Percentiles rank a stretch among this genome's conserved stretches.
Evolutionary conservation across 2,888 invertebrate species (phyloP).

Genomic region (Ferdinandea cuprea): DNA sequence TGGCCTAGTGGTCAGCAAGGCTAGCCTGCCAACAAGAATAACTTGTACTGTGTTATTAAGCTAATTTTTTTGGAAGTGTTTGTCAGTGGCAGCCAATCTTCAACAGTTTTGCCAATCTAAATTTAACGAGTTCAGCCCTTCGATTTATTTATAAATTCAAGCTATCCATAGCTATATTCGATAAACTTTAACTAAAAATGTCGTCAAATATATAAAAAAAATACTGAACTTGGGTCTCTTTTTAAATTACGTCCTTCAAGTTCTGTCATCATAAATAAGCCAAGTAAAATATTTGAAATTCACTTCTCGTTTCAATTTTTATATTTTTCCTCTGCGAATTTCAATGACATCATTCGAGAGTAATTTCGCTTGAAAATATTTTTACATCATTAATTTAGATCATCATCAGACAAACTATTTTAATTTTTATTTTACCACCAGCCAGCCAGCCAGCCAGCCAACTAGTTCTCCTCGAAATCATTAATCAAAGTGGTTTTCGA

Average conservation of each 20-base stretch:
- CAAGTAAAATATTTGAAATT: neutral
- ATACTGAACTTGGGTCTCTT: no score
- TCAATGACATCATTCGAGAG: constrained; percentile 36
- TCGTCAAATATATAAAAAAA: no score
- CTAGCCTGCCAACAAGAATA: no score
- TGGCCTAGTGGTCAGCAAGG: no score
- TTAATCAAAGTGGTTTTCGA: constrained; percentile 50
- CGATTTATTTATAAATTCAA: no score
- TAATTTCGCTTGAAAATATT: constrained; percentile 19
- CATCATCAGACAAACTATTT: constrained; percentile 10
- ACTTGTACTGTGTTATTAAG: no score
- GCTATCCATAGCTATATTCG: no score
- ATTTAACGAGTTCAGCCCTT: no score
- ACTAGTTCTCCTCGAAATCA: constrained; percentile 25
- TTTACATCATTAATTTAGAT: constrained; percentile 39
- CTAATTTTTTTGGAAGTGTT: no score
- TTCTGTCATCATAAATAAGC: neutral
- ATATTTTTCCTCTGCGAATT: neutral
- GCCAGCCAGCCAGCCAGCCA: neutral
- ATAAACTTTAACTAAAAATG: neutral
- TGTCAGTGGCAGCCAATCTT: no score
- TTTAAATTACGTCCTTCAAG: neutral
- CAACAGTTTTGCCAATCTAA: no score
- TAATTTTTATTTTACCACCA: neutral
- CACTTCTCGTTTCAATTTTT: neutral